These are phyloP conservation scores for Columba livia DNA, from an alignment of 2,113 vertebrate species.

Conservation along the genomic window DNA sequence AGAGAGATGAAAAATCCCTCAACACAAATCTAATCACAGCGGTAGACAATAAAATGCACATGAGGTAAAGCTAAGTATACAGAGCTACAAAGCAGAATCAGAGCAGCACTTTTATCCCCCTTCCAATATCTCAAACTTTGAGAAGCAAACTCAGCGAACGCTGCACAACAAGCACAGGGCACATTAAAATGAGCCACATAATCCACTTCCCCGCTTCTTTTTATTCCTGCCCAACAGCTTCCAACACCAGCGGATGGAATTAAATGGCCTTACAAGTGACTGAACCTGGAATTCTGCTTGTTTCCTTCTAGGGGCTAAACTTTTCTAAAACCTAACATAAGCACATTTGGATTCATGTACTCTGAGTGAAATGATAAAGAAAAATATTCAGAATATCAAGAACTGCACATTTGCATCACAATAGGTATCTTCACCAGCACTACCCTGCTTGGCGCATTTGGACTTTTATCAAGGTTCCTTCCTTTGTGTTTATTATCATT, in stretches of 20 bases:
- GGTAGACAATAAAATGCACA: neutral
- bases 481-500: neutral
- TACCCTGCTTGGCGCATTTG: neutral
- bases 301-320: neutral
- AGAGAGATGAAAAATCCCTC: neutral
- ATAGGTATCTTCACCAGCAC: neutral
- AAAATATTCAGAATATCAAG: neutral
- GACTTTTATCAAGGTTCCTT: neutral
- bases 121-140: neutral
- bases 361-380: neutral
- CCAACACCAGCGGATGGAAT: neutral
- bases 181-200: neutral
- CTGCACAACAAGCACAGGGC: neutral
- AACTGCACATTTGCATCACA: neutral
- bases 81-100: neutral
- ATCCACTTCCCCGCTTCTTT: neutral
- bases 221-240: slow-evolving; percentile 25
- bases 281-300: neutral
- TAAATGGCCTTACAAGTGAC: slow-evolving; percentile 1
- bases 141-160: neutral
- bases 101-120: neutral
- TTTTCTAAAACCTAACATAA: neutral
- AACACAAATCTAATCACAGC: neutral
- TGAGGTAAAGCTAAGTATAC: neutral
- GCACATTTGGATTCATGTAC: neutral